phyloP scores from a whole-genome alignment of 1,140 invertebrate species.

The Bombyx mori region DNA sequence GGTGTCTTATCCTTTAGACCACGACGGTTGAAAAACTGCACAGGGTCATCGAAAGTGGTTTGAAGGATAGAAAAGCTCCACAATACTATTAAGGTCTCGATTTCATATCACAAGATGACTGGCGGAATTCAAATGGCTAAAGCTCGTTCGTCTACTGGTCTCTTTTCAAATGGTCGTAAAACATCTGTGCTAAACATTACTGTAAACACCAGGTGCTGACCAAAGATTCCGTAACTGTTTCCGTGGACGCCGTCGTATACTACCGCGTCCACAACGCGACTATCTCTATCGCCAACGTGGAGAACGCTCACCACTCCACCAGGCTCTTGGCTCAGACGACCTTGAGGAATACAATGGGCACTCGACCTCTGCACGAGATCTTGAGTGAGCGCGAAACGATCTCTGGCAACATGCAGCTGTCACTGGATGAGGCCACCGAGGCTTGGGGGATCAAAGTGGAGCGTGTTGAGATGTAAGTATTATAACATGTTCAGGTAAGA shows the following conservation, averaged over 20 bases:
- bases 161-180: not conserved
- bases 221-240: slow-evolving; percentile 95
- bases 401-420: slow-evolving; percentile 87
- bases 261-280: slow-evolving; percentile 96
- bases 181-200: not conserved
- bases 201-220: slow-evolving; percentile 82
- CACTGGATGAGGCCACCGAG: slow-evolving; percentile 93
- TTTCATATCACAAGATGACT: no score
- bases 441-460: slow-evolving; percentile 98
- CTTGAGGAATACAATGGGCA: slow-evolving; percentile 95
- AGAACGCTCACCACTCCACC: slow-evolving; percentile 95
- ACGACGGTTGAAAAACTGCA: no score
- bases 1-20: no score
- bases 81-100: no score
- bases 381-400: slow-evolving; percentile 94
- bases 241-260: slow-evolving; percentile 95
- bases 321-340: slow-evolving; percentile 91
- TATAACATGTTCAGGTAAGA: not conserved
- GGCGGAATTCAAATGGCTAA: no score
- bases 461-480: slow-evolving; percentile 93
- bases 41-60: no score
- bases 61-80: no score
- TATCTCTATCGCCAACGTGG: slow-evolving; percentile 96
- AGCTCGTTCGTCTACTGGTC: no score
- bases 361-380: slow-evolving; percentile 94